Evolutionary conservation across 2,797 vertebrate species (phyloP).

Genomic region (Melanotaenia boesemani): DNA sequence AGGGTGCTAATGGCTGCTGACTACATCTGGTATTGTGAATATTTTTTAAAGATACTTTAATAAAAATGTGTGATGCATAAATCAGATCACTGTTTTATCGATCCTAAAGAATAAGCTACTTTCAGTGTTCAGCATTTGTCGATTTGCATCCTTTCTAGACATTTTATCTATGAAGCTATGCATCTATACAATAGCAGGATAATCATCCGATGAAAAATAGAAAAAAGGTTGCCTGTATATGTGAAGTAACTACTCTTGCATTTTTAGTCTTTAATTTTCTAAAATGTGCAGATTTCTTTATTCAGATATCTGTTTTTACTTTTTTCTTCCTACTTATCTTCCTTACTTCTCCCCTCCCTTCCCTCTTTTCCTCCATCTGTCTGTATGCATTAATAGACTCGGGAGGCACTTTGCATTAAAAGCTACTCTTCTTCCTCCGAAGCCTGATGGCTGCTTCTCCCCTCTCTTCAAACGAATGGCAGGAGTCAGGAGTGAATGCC

Average conservation of each 20-base stretch:
- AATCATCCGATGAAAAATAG: too few species aligned
- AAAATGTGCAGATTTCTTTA: background rate
- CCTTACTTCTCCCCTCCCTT: background rate
- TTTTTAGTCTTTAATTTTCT: background rate
- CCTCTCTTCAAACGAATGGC: constrained; percentile 27
- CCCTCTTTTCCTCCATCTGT: background rate
- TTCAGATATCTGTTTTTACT: background rate
- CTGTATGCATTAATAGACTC: constrained; percentile 10
- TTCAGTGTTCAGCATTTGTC: too few species aligned
- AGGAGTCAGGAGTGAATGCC: constrained; percentile 35
- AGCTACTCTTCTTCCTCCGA: background rate
- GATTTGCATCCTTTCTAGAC: too few species aligned
- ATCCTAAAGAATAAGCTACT: too few species aligned
- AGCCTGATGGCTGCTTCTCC: constrained; percentile 7
- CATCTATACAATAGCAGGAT: too few species aligned
- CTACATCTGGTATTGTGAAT: background rate
- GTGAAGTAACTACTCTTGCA: background rate
- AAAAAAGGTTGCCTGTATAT: too few species aligned
- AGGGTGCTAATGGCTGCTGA: background rate
- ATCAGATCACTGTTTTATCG: background rate
- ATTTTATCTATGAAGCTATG: too few species aligned
- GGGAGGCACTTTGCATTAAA: background rate
- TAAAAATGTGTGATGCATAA: background rate
- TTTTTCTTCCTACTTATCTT: background rate
- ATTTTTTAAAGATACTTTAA: background rate